phyloP scores from a whole-genome alignment of 2,888 invertebrate genomes.

The Tridacna gigas region DNA sequence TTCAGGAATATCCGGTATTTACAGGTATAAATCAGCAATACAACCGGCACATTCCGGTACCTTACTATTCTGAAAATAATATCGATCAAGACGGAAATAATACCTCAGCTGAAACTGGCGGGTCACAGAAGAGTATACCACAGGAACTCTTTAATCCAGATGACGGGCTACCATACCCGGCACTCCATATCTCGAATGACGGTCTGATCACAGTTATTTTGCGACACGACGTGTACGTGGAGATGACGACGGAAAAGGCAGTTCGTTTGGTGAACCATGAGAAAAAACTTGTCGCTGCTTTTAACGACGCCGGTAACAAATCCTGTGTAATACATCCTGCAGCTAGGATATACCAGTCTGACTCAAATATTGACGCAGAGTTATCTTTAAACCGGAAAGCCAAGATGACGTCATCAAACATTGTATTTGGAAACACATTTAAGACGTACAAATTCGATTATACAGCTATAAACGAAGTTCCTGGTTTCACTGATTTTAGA shows the following conservation, averaged over 20 bases:
- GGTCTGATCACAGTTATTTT: constrained; percentile 85
- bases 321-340: constrained; percentile 84
- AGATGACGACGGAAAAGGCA: constrained; percentile 84
- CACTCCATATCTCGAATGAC: constrained; percentile 83
- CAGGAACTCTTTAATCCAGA: constrained; percentile 35
- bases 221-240: constrained; percentile 83
- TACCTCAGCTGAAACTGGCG: background rate
- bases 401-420: constrained; percentile 75
- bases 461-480: constrained; percentile 69
- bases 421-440: constrained; percentile 77
- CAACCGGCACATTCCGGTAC: background rate
- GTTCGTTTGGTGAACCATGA: constrained; percentile 84
- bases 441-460: constrained; percentile 79
- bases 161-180: constrained; percentile 75
- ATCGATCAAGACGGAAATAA: background rate
- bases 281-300: constrained; percentile 83
- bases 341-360: constrained; percentile 84
- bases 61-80: background rate
- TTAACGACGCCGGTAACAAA: constrained; percentile 81
- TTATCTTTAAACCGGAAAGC: constrained; percentile 78
- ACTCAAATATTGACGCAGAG: constrained; percentile 83
- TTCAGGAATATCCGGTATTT: background rate
- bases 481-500: constrained; percentile 71
- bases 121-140: background rate
- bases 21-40: background rate